Base-by-base conservation (phyloP, 2,113 vertebrate species). In the Coptodon rendalli region DNA sequence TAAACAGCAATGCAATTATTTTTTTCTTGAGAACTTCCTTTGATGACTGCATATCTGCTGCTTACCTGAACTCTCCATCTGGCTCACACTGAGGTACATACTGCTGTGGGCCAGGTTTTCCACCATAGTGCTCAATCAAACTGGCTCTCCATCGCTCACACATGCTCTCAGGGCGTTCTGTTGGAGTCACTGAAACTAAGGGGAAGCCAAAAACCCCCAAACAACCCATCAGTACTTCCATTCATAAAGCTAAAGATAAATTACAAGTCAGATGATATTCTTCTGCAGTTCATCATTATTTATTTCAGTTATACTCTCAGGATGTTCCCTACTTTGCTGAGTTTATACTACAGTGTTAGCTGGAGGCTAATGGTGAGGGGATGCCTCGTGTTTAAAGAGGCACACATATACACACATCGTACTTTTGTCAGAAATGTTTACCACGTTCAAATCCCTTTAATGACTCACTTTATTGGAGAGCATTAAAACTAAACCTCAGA, bases 81-180 rank as follows among this genome's bases (percentile, higher is more conserved):
- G 81, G 9, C 0, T 99, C 97, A 0, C 98, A 99, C 95, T 98
- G 98, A 0, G 98, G 98, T 82, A 98, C 92, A 2, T 98, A 99
- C 45, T 98, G 97, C 83, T 98, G 97, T 0, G 95, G 91, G 1
- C 95, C 95, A 4, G 98, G 97, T 7, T 89, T 94, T 29, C 97
- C 97, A 0, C 97, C 97, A 0, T 99, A 99, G 89, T 98, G 97
- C 87, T 98, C 97, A 73, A 98, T 94, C 81, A 99, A 90, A 87
- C 95, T 99, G 92, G 96, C 93, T 82, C 95, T 95, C 98, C 98
- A 99, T 61, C 98, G 97, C 88, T 99, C 97, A 10, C 98, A 99
- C 91, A 98, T 94, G 0, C 96, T 98, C 85, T 85, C 97, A 0
- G 97, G 96, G 3, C 94, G 95, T 91, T 94, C 95, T 0, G 96